Percentiles rank a stretch among this genome's conserved stretches.
These are phyloP conservation scores for Philaethria dido DNA, from an alignment of 2,888 invertebrate species.

Conservation along the genomic window DNA sequence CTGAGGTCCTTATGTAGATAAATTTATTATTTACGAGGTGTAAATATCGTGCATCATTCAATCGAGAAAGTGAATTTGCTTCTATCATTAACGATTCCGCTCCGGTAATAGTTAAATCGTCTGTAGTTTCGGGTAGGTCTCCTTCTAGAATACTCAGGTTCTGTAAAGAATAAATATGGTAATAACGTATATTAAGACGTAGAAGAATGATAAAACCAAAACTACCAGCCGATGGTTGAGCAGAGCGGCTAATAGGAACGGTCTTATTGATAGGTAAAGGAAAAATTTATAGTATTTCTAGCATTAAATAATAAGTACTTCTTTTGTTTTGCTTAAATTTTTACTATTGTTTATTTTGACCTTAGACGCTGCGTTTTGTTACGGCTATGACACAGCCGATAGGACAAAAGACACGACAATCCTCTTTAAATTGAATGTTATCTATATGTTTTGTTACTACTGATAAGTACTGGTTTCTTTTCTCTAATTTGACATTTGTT, in stretches of 20 bases:
- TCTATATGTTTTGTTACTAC: slow-evolving; percentile 46
- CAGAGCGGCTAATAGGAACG: no score
- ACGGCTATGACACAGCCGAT: slow-evolving; percentile 9
- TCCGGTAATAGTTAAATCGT: slow-evolving; percentile 83
- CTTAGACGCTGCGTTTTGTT: neutral
- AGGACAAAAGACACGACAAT: slow-evolving; percentile 25
- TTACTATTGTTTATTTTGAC: slow-evolving; percentile 12
- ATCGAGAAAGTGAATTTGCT: slow-evolving; percentile 81
- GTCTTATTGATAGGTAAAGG: no score
- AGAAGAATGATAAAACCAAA: no score
- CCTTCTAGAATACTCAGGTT: slow-evolving; percentile 73
- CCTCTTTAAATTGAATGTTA: slow-evolving; percentile 39
- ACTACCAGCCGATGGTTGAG: no score
- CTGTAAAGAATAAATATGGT: slow-evolving; percentile 58
- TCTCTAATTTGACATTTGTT: slow-evolving; percentile 48
- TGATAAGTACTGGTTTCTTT: slow-evolving; percentile 52
- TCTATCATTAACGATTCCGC: slow-evolving; percentile 82
- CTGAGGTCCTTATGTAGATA: slow-evolving; percentile 82
- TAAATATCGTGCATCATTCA: slow-evolving; percentile 82
- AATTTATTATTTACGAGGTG: slow-evolving; percentile 78
- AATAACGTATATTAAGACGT: neutral
- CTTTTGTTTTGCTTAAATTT: slow-evolving; percentile 20
- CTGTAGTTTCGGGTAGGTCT: slow-evolving; percentile 83
- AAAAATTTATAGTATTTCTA: no score
- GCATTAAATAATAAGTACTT: no score